phyloP scores from a whole-genome alignment of 2,888 invertebrate genomes.

The Thymelicus acteon region DNA sequence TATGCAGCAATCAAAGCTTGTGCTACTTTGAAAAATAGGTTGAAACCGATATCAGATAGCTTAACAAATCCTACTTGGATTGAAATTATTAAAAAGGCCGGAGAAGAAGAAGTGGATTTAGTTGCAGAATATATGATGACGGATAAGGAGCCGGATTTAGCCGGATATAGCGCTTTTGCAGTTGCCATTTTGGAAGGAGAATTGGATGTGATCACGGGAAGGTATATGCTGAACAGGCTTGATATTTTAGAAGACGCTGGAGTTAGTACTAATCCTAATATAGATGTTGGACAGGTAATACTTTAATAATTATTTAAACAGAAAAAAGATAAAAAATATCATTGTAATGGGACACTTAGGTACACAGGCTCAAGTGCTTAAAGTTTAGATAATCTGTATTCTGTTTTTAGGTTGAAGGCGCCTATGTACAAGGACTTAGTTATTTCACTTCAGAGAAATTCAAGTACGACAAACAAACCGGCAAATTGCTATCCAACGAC shows the following conservation, averaged over 20 bases:
- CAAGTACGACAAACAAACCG: constrained; percentile 84
- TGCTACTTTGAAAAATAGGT: constrained; percentile 79
- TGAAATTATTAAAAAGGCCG: constrained; percentile 83
- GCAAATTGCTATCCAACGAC: constrained; percentile 87
- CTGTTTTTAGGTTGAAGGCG: constrained; percentile 85
- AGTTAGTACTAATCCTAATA: constrained; percentile 86
- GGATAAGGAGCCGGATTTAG: constrained; percentile 75
- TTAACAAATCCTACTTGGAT: constrained; percentile 83
- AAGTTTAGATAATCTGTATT: too few species aligned
- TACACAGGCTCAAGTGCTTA: too few species aligned
- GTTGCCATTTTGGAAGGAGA: constrained; percentile 87
- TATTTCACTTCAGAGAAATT: constrained; percentile 89
- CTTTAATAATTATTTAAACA: too few species aligned
- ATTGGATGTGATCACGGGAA: constrained; percentile 89
- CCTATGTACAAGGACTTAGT: constrained; percentile 88
- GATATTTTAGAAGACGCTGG: constrained; percentile 89
- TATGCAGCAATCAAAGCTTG: constrained; percentile 86
- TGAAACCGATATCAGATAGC: constrained; percentile 82
- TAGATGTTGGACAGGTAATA: constrained; percentile 87
- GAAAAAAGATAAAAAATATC: too few species aligned
- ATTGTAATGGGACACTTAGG: too few species aligned
- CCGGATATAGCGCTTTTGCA: constrained; percentile 85
- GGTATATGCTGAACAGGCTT: constrained; percentile 83
- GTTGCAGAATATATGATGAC: constrained; percentile 86
- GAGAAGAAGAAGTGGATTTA: constrained; percentile 82